phyloP scores from a whole-genome alignment of 1,140 invertebrate species.

The Pinna nobilis region DNA sequence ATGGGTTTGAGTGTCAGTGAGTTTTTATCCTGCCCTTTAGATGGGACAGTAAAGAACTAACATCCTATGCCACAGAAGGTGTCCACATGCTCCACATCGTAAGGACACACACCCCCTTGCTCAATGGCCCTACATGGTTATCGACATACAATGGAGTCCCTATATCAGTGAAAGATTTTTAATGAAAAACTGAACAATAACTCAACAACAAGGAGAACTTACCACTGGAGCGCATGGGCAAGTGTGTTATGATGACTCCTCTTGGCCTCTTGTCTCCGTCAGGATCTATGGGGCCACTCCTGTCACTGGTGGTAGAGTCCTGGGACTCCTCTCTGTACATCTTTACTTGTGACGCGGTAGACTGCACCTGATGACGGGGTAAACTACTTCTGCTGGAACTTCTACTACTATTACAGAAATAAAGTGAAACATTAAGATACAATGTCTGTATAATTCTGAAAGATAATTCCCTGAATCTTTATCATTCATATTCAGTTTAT shows the following conservation, averaged over 20 bases:
- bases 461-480: neutral
- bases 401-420: constrained; percentile 43
- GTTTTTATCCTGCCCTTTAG: too few species aligned
- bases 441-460: neutral
- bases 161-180: too few species aligned
- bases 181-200: neutral
- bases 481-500: too few species aligned
- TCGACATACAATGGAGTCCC: too few species aligned
- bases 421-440: too few species aligned
- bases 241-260: constrained; percentile 93
- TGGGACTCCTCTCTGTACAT: constrained; percentile 54
- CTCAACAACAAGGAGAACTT: neutral
- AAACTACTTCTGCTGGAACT: constrained; percentile 54
- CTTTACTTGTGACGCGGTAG: constrained; percentile 28
- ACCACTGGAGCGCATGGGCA: constrained; percentile 89
- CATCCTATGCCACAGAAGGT: neutral
- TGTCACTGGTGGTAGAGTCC: constrained; percentile 47
- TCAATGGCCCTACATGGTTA: too few species aligned
- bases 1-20: too few species aligned
- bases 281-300: constrained; percentile 43
- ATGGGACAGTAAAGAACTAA: too few species aligned
- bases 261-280: constrained; percentile 81
- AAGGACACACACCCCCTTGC: too few species aligned
- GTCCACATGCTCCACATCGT: neutral
- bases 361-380: constrained; percentile 17